phyloP scores from a whole-genome alignment of 2,888 invertebrate genomes.

The Conops quadrifasciatus region DNA sequence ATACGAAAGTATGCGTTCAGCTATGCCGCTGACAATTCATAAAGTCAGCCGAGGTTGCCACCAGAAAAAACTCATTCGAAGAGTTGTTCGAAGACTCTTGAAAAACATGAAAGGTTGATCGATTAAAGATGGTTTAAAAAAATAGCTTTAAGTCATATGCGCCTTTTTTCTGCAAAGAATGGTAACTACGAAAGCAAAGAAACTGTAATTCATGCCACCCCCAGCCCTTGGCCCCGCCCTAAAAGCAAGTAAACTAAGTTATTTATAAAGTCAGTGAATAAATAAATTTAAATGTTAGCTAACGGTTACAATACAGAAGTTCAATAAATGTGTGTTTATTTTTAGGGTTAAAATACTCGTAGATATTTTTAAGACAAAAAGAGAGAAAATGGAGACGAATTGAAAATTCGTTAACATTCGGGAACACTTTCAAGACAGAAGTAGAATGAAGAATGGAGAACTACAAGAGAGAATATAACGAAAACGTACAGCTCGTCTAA shows the following conservation, averaged over 20 bases:
- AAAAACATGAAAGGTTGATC: no score
- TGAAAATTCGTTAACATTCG: slow-evolving; percentile 6
- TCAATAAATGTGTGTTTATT: slow-evolving; percentile 16
- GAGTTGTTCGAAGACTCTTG: no score
- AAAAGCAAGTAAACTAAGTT: slow-evolving; percentile 23
- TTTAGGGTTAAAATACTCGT: neutral
- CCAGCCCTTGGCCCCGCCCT: neutral
- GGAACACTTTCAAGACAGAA: neutral
- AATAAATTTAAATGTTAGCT: slow-evolving; percentile 18
- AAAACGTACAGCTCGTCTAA: no score
- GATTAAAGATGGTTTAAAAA: neutral
- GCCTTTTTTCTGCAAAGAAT: slow-evolving; percentile 36
- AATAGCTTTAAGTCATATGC: slow-evolving; percentile 29
- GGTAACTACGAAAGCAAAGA: slow-evolving; percentile 24
- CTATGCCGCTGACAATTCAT: neutral
- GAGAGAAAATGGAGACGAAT: neutral
- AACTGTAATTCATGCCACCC: slow-evolving; percentile 24
- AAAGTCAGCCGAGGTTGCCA: no score
- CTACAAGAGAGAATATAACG: no score
- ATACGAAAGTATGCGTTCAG: no score
- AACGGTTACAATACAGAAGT: slow-evolving; percentile 28
- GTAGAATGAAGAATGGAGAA: no score
- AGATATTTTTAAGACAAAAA: slow-evolving; percentile 16
- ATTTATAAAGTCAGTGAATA: neutral
- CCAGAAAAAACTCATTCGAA: no score